Evolutionary conservation across 23 tunicate genomes (phyloP).

Genomic region (Ascidia mentula): DNA sequence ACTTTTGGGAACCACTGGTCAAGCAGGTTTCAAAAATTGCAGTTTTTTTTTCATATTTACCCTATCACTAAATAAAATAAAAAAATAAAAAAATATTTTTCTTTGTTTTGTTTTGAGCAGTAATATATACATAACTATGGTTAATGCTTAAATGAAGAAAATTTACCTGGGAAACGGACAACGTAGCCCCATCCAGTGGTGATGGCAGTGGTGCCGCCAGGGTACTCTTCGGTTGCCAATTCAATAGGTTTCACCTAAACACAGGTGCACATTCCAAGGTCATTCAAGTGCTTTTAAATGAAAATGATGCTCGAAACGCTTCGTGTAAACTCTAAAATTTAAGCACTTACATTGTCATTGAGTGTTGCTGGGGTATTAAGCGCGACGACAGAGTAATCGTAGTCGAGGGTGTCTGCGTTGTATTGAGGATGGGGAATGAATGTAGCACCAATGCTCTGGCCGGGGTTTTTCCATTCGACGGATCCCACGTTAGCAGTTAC

Average conservation of each 20-base stretch:
- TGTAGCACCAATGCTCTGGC: not conserved
- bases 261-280: not conserved
- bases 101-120: no score
- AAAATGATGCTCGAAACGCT: no score
- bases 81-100: no score
- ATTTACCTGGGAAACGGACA: conserved; percentile 1
- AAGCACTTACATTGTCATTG: conserved; percentile 11
- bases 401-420: conserved; percentile 24
- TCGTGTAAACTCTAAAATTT: not conserved
- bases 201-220: conserved; percentile 19
- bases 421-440: conserved; percentile 36
- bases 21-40: no score
- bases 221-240: not conserved
- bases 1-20: no score
- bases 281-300: no score
- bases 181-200: conserved; percentile 57
- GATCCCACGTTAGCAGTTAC: conserved; percentile 10
- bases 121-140: no score
- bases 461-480: not conserved
- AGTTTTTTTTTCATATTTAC: no score
- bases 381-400: conserved; percentile 30
- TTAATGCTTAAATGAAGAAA: no score
- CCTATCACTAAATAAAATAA: no score
- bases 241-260: conserved; percentile 16
- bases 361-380: conserved; percentile 13